Evolutionary conservation across 2,888 invertebrate species (phyloP).

Genomic region (Alsophila aescularia): DNA sequence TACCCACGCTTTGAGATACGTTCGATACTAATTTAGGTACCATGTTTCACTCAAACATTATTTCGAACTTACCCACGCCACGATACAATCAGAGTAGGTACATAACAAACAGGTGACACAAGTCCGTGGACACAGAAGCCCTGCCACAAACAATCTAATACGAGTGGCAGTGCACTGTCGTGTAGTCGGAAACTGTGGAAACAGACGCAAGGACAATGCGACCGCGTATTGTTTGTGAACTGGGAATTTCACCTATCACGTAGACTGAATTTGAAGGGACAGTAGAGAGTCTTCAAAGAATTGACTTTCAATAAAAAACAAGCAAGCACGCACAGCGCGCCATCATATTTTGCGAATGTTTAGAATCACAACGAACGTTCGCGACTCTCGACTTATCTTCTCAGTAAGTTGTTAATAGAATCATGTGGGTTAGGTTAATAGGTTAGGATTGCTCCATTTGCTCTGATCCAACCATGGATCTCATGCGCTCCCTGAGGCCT

Average conservation of each 20-base stretch:
- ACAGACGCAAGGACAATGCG: conserved; percentile 34
- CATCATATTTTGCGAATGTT: no score
- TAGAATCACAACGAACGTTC: no score
- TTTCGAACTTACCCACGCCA: background rate
- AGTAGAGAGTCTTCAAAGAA: conserved; percentile 4
- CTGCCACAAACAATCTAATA: conserved; percentile 19
- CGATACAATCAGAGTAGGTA: conserved; percentile 6
- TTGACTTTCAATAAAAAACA: no score
- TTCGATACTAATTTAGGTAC: background rate
- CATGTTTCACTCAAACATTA: background rate
- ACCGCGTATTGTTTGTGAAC: conserved; percentile 35
- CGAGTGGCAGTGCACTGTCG: conserved; percentile 20
- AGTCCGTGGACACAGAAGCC: conserved; percentile 5
- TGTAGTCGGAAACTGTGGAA: conserved; percentile 33
- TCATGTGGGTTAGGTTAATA: no score
- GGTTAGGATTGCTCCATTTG: no score
- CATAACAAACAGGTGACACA: background rate
- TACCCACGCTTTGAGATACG: no score
- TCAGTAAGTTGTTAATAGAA: no score
- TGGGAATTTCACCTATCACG: conserved; percentile 32
- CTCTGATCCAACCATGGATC: no score
- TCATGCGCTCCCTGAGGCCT: no score
- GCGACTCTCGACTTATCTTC: no score
- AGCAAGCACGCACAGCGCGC: no score
- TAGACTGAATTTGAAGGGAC: background rate